Conservation (phyloP, 2,113 vertebrate species). For the Tonatia bakeri region DNA sequence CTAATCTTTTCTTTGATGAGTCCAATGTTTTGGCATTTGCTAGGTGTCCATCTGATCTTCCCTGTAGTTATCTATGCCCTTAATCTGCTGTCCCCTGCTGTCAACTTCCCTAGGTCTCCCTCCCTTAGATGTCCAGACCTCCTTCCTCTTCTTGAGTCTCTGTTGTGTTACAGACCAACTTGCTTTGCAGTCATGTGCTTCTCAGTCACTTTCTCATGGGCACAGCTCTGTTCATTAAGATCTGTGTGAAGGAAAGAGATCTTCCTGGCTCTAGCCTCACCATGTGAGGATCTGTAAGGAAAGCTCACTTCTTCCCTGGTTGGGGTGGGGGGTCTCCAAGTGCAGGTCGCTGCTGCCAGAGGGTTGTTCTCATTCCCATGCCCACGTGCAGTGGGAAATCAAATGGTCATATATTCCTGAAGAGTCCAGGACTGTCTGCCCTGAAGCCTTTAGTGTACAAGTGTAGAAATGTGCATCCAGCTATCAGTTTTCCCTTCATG, state of each 20-base stretch:
- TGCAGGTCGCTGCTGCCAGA: background rate
- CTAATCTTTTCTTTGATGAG: background rate
- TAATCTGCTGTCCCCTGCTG: background rate
- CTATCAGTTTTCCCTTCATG: background rate
- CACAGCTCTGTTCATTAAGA: background rate
- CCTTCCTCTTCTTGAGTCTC: background rate
- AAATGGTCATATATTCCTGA: background rate
- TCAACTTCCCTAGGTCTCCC: background rate
- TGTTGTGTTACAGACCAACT: background rate
- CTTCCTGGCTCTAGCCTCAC: background rate
- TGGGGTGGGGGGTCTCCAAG: background rate
- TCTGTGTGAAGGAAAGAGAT: background rate
- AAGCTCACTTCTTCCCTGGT: background rate
- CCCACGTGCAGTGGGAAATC: background rate
- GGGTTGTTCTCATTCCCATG: background rate
- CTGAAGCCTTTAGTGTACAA: background rate
- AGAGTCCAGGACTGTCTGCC: background rate
- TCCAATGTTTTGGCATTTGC: background rate
- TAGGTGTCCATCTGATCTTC: background rate
- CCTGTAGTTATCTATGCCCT: background rate
- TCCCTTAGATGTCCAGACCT: background rate
- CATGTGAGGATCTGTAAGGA: fast-evolving
- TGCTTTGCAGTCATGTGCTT: background rate
- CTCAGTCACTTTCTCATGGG: background rate
- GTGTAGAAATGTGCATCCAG: background rate